Evolutionary conservation across 2,797 vertebrate genomes (phyloP).

Genomic region (Melopsittacus undulatus): DNA sequence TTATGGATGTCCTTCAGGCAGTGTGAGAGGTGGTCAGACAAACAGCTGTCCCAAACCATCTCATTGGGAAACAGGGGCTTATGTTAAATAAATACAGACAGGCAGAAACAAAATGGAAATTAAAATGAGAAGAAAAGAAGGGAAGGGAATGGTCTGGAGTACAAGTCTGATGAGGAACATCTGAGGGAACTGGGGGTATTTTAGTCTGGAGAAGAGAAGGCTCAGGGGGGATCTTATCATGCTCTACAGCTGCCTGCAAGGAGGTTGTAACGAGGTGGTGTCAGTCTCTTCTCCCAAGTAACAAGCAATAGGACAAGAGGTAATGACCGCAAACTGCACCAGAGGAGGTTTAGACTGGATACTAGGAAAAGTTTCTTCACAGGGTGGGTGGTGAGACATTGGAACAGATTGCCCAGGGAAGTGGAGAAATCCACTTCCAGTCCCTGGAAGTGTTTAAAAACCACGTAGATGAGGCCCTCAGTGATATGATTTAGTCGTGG

Average conservation of each 20-base stretch:
- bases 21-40: background rate
- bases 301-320: background rate
- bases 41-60: background rate
- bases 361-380: background rate
- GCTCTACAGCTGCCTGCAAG: background rate
- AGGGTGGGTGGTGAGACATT: background rate
- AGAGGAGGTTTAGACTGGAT: background rate
- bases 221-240: background rate
- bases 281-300: background rate
- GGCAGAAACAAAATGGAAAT: background rate
- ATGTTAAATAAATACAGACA: background rate
- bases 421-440: background rate
- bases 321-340: background rate
- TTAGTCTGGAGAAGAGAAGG: background rate
- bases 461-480: background rate
- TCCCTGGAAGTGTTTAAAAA: background rate
- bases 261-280: background rate
- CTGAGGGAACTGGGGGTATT: background rate
- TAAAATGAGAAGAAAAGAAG: background rate
- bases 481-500: background rate
- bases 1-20: background rate
- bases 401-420: background rate
- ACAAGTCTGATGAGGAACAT: background rate
- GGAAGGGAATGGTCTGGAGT: background rate
- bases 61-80: rapidly evolving